Base-by-base conservation (phyloP, 2,113 vertebrate species). In the Mobula hypostoma region DNA sequence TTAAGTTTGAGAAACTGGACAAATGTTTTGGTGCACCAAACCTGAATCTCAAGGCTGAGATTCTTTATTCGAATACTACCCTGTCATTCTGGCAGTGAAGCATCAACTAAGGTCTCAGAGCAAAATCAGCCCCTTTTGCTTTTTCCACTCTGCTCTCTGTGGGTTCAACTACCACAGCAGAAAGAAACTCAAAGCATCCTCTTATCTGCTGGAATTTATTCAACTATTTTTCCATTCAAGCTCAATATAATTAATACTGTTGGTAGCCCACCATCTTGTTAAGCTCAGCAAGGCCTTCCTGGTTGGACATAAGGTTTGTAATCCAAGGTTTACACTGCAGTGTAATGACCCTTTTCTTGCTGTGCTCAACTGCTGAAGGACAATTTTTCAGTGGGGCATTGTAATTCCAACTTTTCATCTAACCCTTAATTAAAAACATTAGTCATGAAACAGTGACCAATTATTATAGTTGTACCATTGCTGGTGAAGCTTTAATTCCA, bases 371-470 rank as follows among this genome's bases (percentile, higher is more conserved):
- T 88, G 27, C 58, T 63, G 58, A 88, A n/a, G 83, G 56, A 88
- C 29, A 88, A 61, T 29, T 88, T 88, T 88, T 63, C 56, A 88
- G 83, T 63, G 58, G 58, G n/a, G 83, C 27, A 6, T 88, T 88
- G 27, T 61, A 88, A 63, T 88, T 88, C 58, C 58, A 63, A 88
- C 11, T 88, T 88, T 88, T 63, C 83, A 88, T 27, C 56, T 11
- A 88, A n/a, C 61, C 58, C 83, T 5, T 85, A 85, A 85, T 85
- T 85, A 85, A 85, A 85, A 58, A 24, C 19, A 61, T 88, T 88
- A 63, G 11, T 63, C 83, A 88, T 61, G 14, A 24, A 63, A 27
- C 12, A 29, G 12, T 88, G 5, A 15, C 27, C 0, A 27, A 29
- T 61, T 63, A 61, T 63, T 88, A 63, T n/a, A 63, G 29, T 88